These are phyloP conservation scores for Trisateles emortualis DNA, from an alignment of 2,888 invertebrate genomes.

Conservation along the genomic window DNA sequence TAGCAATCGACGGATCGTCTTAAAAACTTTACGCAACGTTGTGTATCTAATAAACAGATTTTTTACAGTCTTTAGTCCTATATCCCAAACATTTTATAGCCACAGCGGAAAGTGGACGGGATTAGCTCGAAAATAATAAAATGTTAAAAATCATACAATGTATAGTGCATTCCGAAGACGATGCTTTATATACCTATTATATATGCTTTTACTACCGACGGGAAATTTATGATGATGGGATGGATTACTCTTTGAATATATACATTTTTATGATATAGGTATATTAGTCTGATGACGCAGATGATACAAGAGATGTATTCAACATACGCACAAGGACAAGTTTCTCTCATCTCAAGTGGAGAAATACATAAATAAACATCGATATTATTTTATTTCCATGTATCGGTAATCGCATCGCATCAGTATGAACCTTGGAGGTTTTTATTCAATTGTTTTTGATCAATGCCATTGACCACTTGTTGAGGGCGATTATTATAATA, in stretches of 20 bases:
- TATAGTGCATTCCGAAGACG: conserved; percentile 53
- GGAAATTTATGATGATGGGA: conserved; percentile 78
- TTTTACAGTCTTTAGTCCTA: too few relatives aligned
- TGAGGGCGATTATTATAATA: too few relatives aligned
- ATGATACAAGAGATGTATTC: conserved; percentile 44
- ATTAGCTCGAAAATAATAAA: too few relatives aligned
- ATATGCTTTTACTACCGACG: conserved; percentile 68
- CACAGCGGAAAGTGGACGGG: too few relatives aligned
- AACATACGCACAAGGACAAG: conserved; percentile 40
- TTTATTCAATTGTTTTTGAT: conserved; percentile 6
- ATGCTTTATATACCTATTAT: conserved; percentile 59
- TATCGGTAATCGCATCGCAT: background rate
- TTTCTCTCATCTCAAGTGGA: conserved; percentile 29
- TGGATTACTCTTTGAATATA: conserved; percentile 71
- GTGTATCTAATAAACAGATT: background rate
- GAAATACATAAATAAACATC: conserved; percentile 26
- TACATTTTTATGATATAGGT: conserved; percentile 76
- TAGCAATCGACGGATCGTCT: too few relatives aligned
- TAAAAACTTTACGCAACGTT: too few relatives aligned
- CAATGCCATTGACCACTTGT: background rate
- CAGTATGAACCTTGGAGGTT: background rate
- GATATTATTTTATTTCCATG: conserved; percentile 9
- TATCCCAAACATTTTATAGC: too few relatives aligned
- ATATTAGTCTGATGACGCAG: conserved; percentile 61
- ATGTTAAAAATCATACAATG: conserved; percentile 34